Evolutionary conservation across 2,888 invertebrate species (phyloP).

Genomic region (Kryphioiulus occultus): DNA sequence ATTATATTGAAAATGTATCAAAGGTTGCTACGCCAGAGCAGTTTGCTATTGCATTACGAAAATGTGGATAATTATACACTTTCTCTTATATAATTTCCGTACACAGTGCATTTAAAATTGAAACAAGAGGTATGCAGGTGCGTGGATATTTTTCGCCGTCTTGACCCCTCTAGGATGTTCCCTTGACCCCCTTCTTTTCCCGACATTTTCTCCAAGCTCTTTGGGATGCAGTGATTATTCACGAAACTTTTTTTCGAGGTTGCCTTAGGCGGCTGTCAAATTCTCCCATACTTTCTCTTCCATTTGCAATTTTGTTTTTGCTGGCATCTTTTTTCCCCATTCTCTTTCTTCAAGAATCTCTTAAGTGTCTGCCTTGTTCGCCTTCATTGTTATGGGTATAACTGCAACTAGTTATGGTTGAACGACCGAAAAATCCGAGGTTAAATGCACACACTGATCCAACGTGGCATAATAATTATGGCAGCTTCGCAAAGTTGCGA

Average conservation of each 20-base stretch:
- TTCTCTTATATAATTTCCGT: slow-evolving; percentile 22
- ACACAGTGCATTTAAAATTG: background rate
- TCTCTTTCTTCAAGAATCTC: slow-evolving; percentile 41
- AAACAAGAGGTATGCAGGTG: slow-evolving; percentile 28
- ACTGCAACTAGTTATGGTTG: slow-evolving; percentile 37
- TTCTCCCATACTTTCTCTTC: slow-evolving; percentile 41
- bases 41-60: background rate
- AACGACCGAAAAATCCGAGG: slow-evolving; percentile 41
- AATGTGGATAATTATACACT: background rate
- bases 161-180: slow-evolving; percentile 18
- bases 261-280: slow-evolving; percentile 11
- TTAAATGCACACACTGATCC: background rate
- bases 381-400: slow-evolving; percentile 33
- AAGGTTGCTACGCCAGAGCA: background rate
- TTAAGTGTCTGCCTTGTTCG: slow-evolving; percentile 39
- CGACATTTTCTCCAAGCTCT: slow-evolving; percentile 20
- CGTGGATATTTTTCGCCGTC: background rate
- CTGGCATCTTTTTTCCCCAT: slow-evolving; percentile 17
- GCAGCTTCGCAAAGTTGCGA: background rate
- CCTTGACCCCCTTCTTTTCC: slow-evolving; percentile 43
- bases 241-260: background rate
- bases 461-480: slow-evolving; percentile 20
- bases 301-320: slow-evolving; percentile 37
- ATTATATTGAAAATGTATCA: too few relatives aligned
- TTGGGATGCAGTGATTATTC: background rate